phyloP scores from a whole-genome alignment of 2,797 vertebrate genomes.

The Crax fasciolata region DNA sequence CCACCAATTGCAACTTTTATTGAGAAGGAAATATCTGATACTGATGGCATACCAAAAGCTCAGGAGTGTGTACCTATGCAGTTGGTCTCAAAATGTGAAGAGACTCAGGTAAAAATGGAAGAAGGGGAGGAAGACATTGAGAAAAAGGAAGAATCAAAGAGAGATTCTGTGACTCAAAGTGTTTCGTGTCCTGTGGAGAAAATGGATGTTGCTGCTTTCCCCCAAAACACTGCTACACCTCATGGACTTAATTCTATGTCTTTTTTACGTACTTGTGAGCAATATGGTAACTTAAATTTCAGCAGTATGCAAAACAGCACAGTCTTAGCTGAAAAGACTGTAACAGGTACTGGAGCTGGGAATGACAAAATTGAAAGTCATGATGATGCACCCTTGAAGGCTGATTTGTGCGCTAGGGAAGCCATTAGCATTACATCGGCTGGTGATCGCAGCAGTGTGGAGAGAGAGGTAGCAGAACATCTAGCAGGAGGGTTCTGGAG shows the following conservation, averaged over 20 bases:
- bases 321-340: constrained; percentile 69
- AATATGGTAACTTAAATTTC: constrained; percentile 77
- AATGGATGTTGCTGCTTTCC: constrained; percentile 47
- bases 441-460: constrained; percentile 88
- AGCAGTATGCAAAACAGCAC: constrained; percentile 58
- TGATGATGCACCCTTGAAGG: constrained; percentile 36
- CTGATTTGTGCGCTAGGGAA: constrained; percentile 54
- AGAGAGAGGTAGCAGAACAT: constrained; percentile 96
- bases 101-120: constrained; percentile 68
- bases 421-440: constrained; percentile 23
- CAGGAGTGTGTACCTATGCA: constrained; percentile 72
- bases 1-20: constrained; percentile 36
- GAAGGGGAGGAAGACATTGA: constrained; percentile 7
- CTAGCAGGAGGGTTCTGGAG: constrained; percentile 96
- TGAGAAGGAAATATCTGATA: constrained; percentile 68
- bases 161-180: constrained; percentile 30
- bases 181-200: constrained; percentile 46
- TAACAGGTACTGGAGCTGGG: constrained; percentile 30
- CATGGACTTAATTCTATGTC: constrained; percentile 76
- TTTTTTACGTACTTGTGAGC: constrained; percentile 78
- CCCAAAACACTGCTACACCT: constrained; percentile 62
- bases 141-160: constrained; percentile 55
- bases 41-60: constrained; percentile 50
- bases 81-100: constrained; percentile 77
- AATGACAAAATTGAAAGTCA: constrained; percentile 71